Conservation (phyloP, 2,113 vertebrate genomes). For the Rhombomys opimus region DNA sequence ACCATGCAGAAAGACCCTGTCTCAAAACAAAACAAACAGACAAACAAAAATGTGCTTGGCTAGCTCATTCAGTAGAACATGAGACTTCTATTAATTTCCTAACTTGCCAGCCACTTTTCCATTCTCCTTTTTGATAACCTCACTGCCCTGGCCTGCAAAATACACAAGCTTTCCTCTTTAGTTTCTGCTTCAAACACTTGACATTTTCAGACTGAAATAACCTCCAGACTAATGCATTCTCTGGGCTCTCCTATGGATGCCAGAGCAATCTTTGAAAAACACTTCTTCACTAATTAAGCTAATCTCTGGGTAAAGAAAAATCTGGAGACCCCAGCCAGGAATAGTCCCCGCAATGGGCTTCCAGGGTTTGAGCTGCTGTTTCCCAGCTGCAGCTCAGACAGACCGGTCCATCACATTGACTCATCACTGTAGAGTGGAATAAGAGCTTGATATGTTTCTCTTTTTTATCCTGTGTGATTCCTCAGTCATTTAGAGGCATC, state of each 20-base stretch:
- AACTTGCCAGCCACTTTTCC: background rate
- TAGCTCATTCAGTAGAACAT: background rate
- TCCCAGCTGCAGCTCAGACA: background rate
- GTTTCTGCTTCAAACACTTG: background rate
- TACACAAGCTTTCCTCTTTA: background rate
- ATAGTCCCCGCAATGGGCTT: background rate
- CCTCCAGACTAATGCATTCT: conserved; percentile 41
- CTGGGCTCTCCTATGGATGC: background rate
- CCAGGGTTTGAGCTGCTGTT: background rate
- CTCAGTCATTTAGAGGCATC: background rate
- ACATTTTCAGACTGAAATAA: conserved; percentile 57
- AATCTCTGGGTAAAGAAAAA: conserved; percentile 62
- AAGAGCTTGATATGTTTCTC: background rate
- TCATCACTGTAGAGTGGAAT: background rate
- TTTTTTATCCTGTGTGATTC: conserved; percentile 22
- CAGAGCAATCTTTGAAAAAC: conserved; percentile 59
- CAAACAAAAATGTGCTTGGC: background rate
- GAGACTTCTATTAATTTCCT: background rate
- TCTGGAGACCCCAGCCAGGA: background rate
- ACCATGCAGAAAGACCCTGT: background rate
- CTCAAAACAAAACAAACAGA: background rate
- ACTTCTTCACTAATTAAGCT: conserved; percentile 46
- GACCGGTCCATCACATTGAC: background rate
- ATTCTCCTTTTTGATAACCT: background rate
- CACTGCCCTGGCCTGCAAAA: background rate